These are phyloP conservation scores for Drosophila lacertosa DNA, from an alignment of 1,140 invertebrate genomes.

Conservation along the genomic window DNA sequence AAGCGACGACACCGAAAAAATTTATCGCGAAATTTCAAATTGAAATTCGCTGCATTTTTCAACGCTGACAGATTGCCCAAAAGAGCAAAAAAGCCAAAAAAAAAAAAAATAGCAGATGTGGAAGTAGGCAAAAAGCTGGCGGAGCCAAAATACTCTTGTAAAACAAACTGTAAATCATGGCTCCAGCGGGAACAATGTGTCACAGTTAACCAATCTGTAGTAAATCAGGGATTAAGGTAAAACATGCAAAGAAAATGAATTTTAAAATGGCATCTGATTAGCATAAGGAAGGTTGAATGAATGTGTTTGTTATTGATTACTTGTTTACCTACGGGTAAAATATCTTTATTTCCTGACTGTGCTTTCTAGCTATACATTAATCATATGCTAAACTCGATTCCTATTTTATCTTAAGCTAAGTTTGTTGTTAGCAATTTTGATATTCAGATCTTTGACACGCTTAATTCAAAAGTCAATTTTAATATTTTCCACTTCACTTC, in stretches of 20 bases:
- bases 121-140: background rate
- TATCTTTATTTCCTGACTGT: too few relatives aligned
- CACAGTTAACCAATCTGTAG: constrained; percentile 61
- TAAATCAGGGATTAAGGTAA: constrained; percentile 40
- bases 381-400: background rate
- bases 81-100: constrained; percentile 20
- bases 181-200: constrained; percentile 45
- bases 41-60: constrained; percentile 45
- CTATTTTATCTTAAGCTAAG: background rate
- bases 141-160: constrained; percentile 11
- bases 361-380: too few relatives aligned
- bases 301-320: background rate
- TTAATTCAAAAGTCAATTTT: constrained; percentile 21
- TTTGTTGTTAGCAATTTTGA: background rate
- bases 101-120: too few relatives aligned
- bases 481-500: constrained; percentile 20
- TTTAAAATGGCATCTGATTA: background rate
- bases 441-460: background rate
- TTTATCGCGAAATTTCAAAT: constrained; percentile 56
- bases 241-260: background rate
- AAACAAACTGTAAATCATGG: constrained; percentile 36
- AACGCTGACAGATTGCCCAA: constrained; percentile 28
- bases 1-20: constrained; percentile 19
- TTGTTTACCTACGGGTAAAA: background rate
- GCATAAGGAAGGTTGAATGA: too few relatives aligned